Conservation (phyloP, 2,888 invertebrate species). For the Chelonus formosanus region DNA sequence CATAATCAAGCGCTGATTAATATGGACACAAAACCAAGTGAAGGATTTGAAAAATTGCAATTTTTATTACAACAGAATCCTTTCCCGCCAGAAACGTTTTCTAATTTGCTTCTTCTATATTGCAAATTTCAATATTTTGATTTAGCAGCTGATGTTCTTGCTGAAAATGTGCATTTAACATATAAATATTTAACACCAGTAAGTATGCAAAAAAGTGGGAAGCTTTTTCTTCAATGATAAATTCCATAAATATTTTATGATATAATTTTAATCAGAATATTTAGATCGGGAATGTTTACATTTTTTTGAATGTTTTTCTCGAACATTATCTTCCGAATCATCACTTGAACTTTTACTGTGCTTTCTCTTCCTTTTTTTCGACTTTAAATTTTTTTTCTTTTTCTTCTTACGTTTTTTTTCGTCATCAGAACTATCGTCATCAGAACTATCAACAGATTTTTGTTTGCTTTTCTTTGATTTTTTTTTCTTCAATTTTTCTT, state of each 20-base stretch:
- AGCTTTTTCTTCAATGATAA: too few relatives aligned
- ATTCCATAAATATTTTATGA: not conserved
- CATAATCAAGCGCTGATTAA: constrained; percentile 96
- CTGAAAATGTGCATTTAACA: constrained; percentile 96
- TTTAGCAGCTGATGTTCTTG: constrained; percentile 95
- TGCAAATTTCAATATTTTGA: constrained; percentile 98
- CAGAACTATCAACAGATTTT: constrained; percentile 36
- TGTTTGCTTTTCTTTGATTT: constrained; percentile 50
- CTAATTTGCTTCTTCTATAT: constrained; percentile 92
- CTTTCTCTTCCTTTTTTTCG: constrained; percentile 50
- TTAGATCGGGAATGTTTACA: constrained; percentile 56
- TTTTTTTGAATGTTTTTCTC: constrained; percentile 53
- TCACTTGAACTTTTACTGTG: constrained; percentile 45
- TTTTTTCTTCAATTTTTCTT: constrained; percentile 54
- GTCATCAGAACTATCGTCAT: constrained; percentile 42
- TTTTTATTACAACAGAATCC: constrained; percentile 95
- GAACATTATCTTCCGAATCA: constrained; percentile 42
- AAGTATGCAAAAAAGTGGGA: constrained; percentile 53
- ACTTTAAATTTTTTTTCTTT: constrained; percentile 49
- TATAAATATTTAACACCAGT: constrained; percentile 93
- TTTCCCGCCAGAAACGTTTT: constrained; percentile 97
- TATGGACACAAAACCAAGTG: constrained; percentile 86
- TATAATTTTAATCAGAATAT: constrained; percentile 42
- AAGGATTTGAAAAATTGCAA: constrained; percentile 93
- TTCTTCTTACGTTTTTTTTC: constrained; percentile 46